Evolutionary conservation across 2,113 vertebrate species (phyloP), one percentile per base, ranked within the genome.

Genomic region (Dissostichus mawsoni): DNA sequence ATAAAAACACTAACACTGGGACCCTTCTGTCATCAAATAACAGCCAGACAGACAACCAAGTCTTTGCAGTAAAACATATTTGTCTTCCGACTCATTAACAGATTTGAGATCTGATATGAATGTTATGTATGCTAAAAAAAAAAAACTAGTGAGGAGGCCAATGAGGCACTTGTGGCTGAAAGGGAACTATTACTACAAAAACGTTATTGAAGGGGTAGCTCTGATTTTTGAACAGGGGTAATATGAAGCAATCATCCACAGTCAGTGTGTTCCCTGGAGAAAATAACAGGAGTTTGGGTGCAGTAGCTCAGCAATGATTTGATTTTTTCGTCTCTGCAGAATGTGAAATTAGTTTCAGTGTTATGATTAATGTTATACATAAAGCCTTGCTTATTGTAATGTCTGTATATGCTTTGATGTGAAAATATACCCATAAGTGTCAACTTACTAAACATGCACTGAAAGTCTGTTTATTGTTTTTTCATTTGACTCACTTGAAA

Each of bases 401-500:
- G 20, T 50, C 20, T 73, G 23, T 55, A 47, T 41, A 20, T 58
- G 12, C 1, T 23, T 2, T 23, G 14, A 33, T 53, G 6, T 56
- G 11, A 78, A 74, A 52, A 59, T 73, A 2, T 45, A 13, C 8
- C 8, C 9, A 3, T 8, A 53, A 0, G 8, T 65, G n/a, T 73
- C 16, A 20, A 29, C 16, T 29, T 17, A 23, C 3, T 70, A 52
- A 74, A 69, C 0, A 7, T 78, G 59, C 55, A 67, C 80, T 75
- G 25, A 62, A 59, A 41, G 29, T 17, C n/a, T 69, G 11, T 57
- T 53, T 55, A 18, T 56, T 13, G 6, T 56, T 18, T 13, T 29
- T 71, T 59, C 0, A 53, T 65, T 58, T 16, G 50, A 29, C 13
- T 52, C 7, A 63, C 25, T 18, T 47, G 5, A 65, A 67, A 65